Base-by-base conservation (phyloP, 2,113 vertebrate species). In the Corydoras sp. region DNA sequence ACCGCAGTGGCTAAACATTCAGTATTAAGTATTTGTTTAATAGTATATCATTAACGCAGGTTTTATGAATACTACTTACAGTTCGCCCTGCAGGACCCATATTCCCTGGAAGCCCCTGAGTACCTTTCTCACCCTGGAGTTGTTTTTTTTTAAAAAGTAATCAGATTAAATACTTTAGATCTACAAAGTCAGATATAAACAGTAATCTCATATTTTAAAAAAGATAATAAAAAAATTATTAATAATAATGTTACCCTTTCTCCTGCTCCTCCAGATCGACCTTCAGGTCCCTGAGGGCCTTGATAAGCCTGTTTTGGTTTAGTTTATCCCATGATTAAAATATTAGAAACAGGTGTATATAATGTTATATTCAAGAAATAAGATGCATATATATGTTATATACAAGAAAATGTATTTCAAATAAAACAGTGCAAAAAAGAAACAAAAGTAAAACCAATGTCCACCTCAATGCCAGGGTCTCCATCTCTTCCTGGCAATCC, bases 401-500 rank as follows among this genome's bases (percentile, higher is more conserved):
- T 24, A 24, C 2, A 24, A 43, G 7, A 5, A 43, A 43, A 43
- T 43, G 35, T 43, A 43, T 43, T 43, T 43, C 35, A 43, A 43
- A 43, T 43, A 43, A 43, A 43, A 43, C 7, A 8, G 35, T 43
- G 35, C 35, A 43, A 43, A 43, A 43, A 43, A 43, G 35, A 43
- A 43, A 43, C 7, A 8, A 43, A 43, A 5, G 35, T 8, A 43
- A 43, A 43, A 11, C 12, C 18, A 48, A 24, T 65, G 9, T 72
- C 50, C 89, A 93, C 89, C 85, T 91, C 90, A 71, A 89, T 82
- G 75, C 91, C 91, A 49, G 74, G 64, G 78, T 87, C 86, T 24
- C 90, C 90, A 59, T 92, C 89, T 84, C 90, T 85, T 18, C 90
- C 91, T 49, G 79, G 53, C 51, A 82, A 70, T 35, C 92, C 91